phyloP scores from a whole-genome alignment of 2,888 invertebrate genomes.

The Ryuthela nishihirai region DNA sequence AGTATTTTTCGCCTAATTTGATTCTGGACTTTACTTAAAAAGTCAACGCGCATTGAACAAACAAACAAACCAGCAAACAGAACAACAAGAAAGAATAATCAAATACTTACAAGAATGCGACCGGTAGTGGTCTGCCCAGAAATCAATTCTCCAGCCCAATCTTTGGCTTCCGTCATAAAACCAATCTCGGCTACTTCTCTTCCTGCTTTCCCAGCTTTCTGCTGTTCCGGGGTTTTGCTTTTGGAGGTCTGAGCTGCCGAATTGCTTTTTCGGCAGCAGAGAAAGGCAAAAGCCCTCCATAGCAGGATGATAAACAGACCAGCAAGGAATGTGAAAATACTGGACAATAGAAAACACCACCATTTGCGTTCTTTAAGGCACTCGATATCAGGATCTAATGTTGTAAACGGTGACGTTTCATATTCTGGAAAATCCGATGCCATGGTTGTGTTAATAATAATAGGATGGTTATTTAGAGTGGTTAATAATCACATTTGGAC shows the following conservation, averaged over 20 bases:
- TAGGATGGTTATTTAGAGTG: no score
- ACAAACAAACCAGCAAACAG: not conserved
- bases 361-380: slow-evolving; percentile 94
- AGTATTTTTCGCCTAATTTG: no score
- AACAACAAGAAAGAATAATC: not conserved
- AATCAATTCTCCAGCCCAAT: slow-evolving; percentile 99
- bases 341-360: slow-evolving; percentile 96
- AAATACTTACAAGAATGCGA: slow-evolving; percentile 83
- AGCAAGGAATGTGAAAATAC: slow-evolving; percentile 91
- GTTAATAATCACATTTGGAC: no score
- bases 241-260: slow-evolving; percentile 48
- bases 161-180: slow-evolving; percentile 99
- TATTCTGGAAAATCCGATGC: no score
- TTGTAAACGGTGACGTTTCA: no score
- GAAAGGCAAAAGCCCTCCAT: slow-evolving; percentile 89
- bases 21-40: no score
- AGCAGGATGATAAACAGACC: slow-evolving; percentile 81
- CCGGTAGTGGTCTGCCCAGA: slow-evolving; percentile 99
- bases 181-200: slow-evolving; percentile 69
- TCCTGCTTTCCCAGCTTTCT: slow-evolving; percentile 1
- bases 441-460: no score
- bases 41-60: no score
- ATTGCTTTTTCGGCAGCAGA: slow-evolving; percentile 65
- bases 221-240: slow-evolving; percentile 14
- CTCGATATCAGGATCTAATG: no score